A percentile compares a stretch with the other conserved stretches of the same genome.
These are phyloP conservation scores for Enhydra lutris DNA, from an alignment of 2,113 vertebrate genomes.

Conservation along the genomic window DNA sequence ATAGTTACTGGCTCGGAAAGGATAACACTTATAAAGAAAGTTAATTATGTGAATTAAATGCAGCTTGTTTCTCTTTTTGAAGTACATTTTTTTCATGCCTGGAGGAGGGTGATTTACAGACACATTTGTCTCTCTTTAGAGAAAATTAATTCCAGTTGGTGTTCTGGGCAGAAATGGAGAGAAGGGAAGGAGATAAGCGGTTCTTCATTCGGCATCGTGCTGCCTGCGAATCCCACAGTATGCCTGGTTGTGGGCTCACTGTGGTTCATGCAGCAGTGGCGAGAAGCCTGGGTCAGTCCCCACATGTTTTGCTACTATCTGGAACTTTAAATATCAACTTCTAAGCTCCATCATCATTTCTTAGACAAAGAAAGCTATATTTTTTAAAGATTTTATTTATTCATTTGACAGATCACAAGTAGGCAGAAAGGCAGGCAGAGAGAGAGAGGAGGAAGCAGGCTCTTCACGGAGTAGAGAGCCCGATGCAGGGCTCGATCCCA, in stretches of 20 bases:
- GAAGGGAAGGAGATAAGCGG: background rate
- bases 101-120: constrained; percentile 73
- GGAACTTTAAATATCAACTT: too few species aligned
- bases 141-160: constrained; percentile 76
- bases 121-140: constrained; percentile 74
- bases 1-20: constrained; percentile 59
- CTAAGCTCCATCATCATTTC: background rate
- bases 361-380: background rate
- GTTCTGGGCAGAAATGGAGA: constrained; percentile 2
- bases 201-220: background rate
- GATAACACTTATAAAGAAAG: constrained; percentile 65
- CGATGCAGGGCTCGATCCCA: too few species aligned
- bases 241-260: background rate
- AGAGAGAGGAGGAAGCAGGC: too few species aligned
- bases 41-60: constrained; percentile 74
- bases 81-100: constrained; percentile 72
- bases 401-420: too few species aligned
- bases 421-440: too few species aligned
- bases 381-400: background rate
- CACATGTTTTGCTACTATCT: background rate
- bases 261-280: rapidly evolving
- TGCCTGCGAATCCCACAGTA: background rate
- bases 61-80: constrained; percentile 74
- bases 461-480: too few species aligned
- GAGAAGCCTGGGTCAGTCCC: background rate